Evolutionary conservation across 2,113 vertebrate species (phyloP), one percentile per base, ranked within the genome.

Genomic region (Osmerus mordax): DNA sequence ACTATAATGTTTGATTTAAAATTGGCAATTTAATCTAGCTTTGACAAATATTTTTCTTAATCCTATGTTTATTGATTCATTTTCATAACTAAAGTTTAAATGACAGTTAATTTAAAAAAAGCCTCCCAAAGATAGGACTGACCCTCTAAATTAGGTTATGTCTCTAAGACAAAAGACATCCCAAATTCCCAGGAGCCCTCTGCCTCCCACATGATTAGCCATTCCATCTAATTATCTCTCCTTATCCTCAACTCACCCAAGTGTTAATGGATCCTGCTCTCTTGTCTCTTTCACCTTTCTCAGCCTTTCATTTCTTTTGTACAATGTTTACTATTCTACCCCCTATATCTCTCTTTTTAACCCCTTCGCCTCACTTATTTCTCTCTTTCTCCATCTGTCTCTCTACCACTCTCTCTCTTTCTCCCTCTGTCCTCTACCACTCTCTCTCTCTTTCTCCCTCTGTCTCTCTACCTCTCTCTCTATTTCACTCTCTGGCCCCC

Each of bases 381-480:
- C 71, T 59, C 71, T 56, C 62, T 51, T 23, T 3, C 18, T 55
- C 3, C 23, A 15, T 53, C 69, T 70, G 56, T 65, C 58, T 15
- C 63, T 21, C 18, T 56, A 12, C 23, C 53, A 56, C 5, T 67
- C 67, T 81, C 14, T 28, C 78, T 32, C 56, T 72, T 71, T 63
- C 23, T 81, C 75, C 85, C 76, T 32, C 29, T 25, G 7, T 55
- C 73, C 51, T 55, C 54, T 55, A 64, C 75, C 68, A 16, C 53
- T 41, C 1, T 56, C 36, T 47, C 14, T 25, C 76, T 41, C 60
- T 72, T 71, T 60, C 23, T 81, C 75, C 86, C 76, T 32, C 51
- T 25, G 3, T 55, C n/a, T 65, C 51, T 32, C 29, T 23, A 81
- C 75, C 79, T 76, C 55, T 9, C 70, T 73, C 4, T 62, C 71